A percentile compares a stretch with the other conserved stretches of the same genome.
Evolutionary conservation across 37 sponge, comb jelly and placozoan genomes (phyloP).

Genomic region (Lycopodina hypogea): DNA sequence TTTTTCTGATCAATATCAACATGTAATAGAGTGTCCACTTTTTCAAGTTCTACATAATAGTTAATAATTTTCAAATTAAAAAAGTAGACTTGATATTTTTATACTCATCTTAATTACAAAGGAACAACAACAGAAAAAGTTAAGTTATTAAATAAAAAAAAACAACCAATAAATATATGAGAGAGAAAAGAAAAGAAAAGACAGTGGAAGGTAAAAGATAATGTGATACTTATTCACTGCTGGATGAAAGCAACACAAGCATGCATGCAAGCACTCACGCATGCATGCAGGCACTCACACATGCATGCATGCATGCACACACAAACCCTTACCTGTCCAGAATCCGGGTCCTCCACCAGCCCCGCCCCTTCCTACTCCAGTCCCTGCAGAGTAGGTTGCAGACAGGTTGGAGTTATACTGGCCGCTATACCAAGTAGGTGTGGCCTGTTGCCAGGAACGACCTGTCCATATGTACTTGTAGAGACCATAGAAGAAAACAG

Average conservation of each 20-base stretch:
- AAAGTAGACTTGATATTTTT: too few relatives aligned
- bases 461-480: not conserved
- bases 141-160: not conserved
- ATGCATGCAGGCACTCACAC: too few relatives aligned
- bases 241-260: not conserved
- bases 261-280: too few relatives aligned
- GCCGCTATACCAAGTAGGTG: not conserved
- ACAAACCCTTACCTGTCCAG: conserved; percentile 56
- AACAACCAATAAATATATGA: not conserved
- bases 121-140: too few relatives aligned
- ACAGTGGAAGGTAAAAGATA: not conserved
- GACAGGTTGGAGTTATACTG: not conserved
- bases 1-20: too few relatives aligned
- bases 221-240: not conserved
- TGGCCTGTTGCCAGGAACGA: not conserved
- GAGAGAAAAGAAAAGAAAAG: not conserved
- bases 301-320: too few relatives aligned
- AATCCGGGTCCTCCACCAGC: conserved; percentile 54
- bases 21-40: too few relatives aligned
- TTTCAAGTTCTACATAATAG: too few relatives aligned
- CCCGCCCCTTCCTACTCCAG: conserved; percentile 17
- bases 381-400: not conserved
- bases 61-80: too few relatives aligned
- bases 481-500: not conserved
- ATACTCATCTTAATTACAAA: too few relatives aligned